Base-by-base conservation (phyloP, 2,888 invertebrate species). In the Ophion ventricosus region DNA sequence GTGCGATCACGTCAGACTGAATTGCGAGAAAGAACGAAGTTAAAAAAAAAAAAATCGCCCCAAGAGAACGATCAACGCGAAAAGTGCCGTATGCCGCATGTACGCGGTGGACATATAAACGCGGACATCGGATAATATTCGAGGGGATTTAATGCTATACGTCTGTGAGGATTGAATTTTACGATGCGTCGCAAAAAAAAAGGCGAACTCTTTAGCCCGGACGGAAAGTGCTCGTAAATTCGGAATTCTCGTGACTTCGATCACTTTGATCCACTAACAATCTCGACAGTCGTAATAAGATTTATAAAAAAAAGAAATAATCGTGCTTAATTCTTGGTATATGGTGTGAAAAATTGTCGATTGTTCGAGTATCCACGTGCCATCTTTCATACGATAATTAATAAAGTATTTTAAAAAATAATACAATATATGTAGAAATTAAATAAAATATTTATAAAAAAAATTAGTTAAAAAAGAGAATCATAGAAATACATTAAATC, bases 121-220 rank as follows among this genome's bases (percentile, higher is more conserved):
- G 8, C 57, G 61, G 35, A 57, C 57, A 23, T 61, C 29, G 20
- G 40, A 61, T n/a, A 14, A 23, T 59, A n/a, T 49, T 25, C 40
- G 74, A 49, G 35, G 26, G n/a, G 59, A 35, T 59, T 56, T 59
- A 4, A 17, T 2, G 43, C 25, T 29, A 56, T 49, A 40, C 25
- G 25, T 49, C 26, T 66, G 29, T 25, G 43, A 57, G 23, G 72
- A 59, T 66, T n/a, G 25, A 11, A 66, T 26, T 77, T 77, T 77
- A 69, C 67, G 59, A 69, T 77, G 17, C n/a, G 26, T 20, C 49
- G 43, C 43, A 59, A 69, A 69, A 64, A 77, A 43, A 64, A 69
- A n/a, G n/a, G n/a, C n/a, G 59, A 73, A 54, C 10, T 64, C 20
- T 66, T 35, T 35, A 56, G 23, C 10, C 17, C 23, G 57, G 23